These are phyloP conservation scores for Lomographa bimaculata DNA, from an alignment of 2,888 invertebrate species.

Conservation along the genomic window DNA sequence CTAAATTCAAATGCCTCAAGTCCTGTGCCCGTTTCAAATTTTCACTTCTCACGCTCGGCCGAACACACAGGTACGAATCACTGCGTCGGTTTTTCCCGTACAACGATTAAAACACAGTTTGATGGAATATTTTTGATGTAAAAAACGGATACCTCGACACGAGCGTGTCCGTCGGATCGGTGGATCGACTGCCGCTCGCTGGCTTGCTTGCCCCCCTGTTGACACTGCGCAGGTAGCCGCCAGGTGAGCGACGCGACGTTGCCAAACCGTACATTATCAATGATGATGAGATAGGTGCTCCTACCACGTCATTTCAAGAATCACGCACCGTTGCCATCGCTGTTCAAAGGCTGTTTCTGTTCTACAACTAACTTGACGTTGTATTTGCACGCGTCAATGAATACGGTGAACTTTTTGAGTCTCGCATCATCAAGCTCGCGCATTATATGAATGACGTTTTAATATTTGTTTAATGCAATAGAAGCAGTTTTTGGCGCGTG, in stretches of 20 bases:
- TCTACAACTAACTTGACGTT: slow-evolving; percentile 34
- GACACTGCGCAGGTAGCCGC: slow-evolving; percentile 80
- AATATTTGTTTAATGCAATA: slow-evolving; percentile 36
- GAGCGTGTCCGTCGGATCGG: slow-evolving; percentile 67
- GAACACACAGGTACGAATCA: slow-evolving; percentile 39
- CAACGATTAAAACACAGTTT: slow-evolving; percentile 41
- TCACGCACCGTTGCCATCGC: slow-evolving; percentile 59
- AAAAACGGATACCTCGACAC: slow-evolving; percentile 53
- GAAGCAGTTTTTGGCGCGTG: slow-evolving; percentile 33
- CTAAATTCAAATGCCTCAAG: slow-evolving; percentile 45
- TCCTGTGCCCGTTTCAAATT: slow-evolving; percentile 40
- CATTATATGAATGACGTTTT: slow-evolving; percentile 27
- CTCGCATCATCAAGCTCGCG: slow-evolving; percentile 38
- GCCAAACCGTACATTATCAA: slow-evolving; percentile 81
- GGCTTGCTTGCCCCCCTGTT: slow-evolving; percentile 76
- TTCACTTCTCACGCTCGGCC: slow-evolving; percentile 45
- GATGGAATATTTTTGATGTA: slow-evolving; percentile 54
- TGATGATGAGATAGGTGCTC: slow-evolving; percentile 76
- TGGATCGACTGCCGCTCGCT: slow-evolving; percentile 68
- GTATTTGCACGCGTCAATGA: slow-evolving; percentile 48
- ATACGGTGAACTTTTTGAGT: slow-evolving; percentile 36
- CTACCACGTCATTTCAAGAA: slow-evolving; percentile 60
- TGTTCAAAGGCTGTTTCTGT: slow-evolving; percentile 55
- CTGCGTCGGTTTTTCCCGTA: slow-evolving; percentile 38
- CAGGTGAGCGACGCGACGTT: slow-evolving; percentile 81